Evolutionary conservation across 2,888 invertebrate genomes (phyloP), one percentile per base, ranked within the genome.

Genomic region (Aphodius sticticus): DNA sequence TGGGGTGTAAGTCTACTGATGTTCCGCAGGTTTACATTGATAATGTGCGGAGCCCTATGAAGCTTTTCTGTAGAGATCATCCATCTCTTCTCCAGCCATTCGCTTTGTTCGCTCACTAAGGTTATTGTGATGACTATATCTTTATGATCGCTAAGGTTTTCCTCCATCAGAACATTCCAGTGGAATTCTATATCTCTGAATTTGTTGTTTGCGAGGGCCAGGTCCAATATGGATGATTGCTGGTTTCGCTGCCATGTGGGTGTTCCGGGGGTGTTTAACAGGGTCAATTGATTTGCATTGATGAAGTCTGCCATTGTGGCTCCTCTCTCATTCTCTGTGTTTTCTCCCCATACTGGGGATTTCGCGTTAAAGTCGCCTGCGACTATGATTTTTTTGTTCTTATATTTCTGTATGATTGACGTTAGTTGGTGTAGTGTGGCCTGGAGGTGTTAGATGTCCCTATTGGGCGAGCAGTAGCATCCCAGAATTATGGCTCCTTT

Each of bases 291-390:
- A 12, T 74, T 26, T 9, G 6, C 26, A 6, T 6, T 9, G 0
- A 16, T 16, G 16, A 16, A 74, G 6, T 74, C 74, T 16, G 16
- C 74, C 26, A 74, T 16, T 6, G 6, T 12, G 6, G n/a, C 7
- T 74, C 74, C 74, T 6, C 72, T 3, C 4, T 16, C n/a, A 16
- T 72, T 72, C 2, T 16, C 26, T 7, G 6, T 9, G 0, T 16
- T 7, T 16, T 74, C 35, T 35, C 6, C 7, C 0, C 6, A 6
- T 0, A 12, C n/a, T 9, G 6, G 5, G 16, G 26, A 16, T 74
- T 26, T 74, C 2, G 74, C 74, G 12, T 74, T 74, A 12, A 74
- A n/a, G n/a, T n/a, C n/a, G n/a, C n/a, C n/a, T n/a, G n/a, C n/a
- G n/a, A n/a, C n/a, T n/a, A n/a, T n/a, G n/a, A n/a, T n/a, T n/a